Evolutionary conservation across 2,797 vertebrate genomes (phyloP), one percentile per base, ranked within the genome.

Genomic region (Huso huso): DNA sequence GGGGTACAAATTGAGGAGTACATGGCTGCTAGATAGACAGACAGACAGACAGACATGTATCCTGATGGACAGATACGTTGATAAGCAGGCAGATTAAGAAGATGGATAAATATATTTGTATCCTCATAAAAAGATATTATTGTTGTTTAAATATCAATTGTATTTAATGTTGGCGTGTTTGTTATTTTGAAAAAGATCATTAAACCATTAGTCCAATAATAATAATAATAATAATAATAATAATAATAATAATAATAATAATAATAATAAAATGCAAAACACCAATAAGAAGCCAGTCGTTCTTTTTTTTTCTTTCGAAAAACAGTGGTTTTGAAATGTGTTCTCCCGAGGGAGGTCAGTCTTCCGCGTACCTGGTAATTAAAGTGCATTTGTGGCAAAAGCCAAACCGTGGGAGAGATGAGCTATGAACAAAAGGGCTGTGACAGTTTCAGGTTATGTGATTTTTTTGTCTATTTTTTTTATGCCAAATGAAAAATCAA

Each of bases 401-500:
- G 81, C 76, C 77, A 82, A 81, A 85, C 84, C 81, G 78, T 84
- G 88, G 89, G 91, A 94, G 92, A 93, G 93, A 95, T 92, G 93
- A 95, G 91, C 93, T 94, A 93, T 94, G 93, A 95, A 95, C 94
- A 94, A 93, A 95, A 92, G 89, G 90, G 89, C 90, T 93, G 90
- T 97, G 95, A 97, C 95, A 95, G 94, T 96, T 97, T 94, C 91
- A 93, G 95, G 93, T 94, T 95, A 94, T 91, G 91, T 88, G 90
- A 95, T 92, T 96, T 94, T 86, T 75, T 84, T 82, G 23, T 37
- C 23, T 37, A 82, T 18, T 79, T 93, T 86, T 89, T 88, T 88
- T 84, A 88, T 86, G 85, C 88, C 87, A 84, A 93, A 96, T 96
- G 90, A 97, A 95, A 95, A 97, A 97, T 98, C 95, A 95, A 98